A percentile compares a stretch with the other conserved stretches of the same genome.
These are phyloP conservation scores for Acanthis flammea DNA, from an alignment of 2,797 vertebrate species.

Conservation along the genomic window DNA sequence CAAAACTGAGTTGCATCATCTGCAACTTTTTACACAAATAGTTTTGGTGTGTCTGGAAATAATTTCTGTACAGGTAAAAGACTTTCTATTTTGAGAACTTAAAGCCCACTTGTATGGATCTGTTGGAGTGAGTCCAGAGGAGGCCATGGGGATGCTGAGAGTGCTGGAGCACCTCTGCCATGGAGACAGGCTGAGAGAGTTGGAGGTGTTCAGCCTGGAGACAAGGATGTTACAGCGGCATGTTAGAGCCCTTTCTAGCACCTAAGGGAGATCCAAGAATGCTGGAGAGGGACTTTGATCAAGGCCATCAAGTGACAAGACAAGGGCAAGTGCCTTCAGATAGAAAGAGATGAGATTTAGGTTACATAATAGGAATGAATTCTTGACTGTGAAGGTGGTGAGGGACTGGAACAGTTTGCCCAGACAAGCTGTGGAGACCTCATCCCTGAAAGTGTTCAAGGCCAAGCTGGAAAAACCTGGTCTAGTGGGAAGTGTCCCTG, in stretches of 20 bases:
- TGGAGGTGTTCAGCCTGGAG: not conserved
- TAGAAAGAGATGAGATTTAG: not conserved
- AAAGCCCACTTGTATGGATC: not conserved
- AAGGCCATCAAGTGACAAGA: not conserved
- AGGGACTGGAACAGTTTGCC: too few relatives aligned
- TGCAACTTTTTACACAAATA: not conserved
- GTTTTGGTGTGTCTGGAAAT: not conserved
- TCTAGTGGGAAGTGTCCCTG: not conserved
- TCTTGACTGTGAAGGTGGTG: not conserved
- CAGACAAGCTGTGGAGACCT: accelerated
- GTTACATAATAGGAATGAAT: not conserved
- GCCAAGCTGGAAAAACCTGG: not conserved
- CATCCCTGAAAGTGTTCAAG: not conserved
- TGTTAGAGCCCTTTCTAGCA: not conserved
- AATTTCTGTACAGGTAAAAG: not conserved
- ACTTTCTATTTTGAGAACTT: not conserved
- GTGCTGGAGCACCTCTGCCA: not conserved
- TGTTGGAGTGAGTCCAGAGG: not conserved
- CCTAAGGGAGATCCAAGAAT: not conserved
- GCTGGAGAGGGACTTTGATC: not conserved
- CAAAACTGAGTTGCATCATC: not conserved
- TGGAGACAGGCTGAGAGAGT: not conserved
- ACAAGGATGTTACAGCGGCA: not conserved
- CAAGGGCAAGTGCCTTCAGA: not conserved
- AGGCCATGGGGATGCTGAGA: not conserved